Base-by-base conservation (phyloP, 2,888 invertebrate species). In the Conchocele bisecta region DNA sequence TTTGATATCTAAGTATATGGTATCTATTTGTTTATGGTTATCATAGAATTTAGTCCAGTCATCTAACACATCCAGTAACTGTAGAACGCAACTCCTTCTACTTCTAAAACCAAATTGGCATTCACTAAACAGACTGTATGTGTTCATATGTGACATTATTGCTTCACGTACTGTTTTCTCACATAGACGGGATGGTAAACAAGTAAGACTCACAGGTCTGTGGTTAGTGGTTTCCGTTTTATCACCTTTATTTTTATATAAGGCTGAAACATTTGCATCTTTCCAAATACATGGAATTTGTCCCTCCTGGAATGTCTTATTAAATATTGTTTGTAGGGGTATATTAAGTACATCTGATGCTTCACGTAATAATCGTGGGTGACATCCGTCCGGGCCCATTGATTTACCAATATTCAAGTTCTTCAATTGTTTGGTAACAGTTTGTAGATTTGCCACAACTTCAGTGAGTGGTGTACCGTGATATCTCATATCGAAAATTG, bases 41-140 rank as follows among this genome's bases (percentile, higher is more conserved):
- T 42, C 57, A 29, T 42, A 57, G 31, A 13, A 24, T 7, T 26
- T 42, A n/a, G 3, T 41, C 57, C 41, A 42, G 15, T 53, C 53
- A 20, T 53, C 53, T 33, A 53, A 53, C 13, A 53, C 35, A 9
- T 53, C 53, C 31, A 53, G 20, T 17, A 57, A 20, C 29, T 57
- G 57, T 7, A 42, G 28, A 41, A 57, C 17, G 15, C 57, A 57
- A 20, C 44, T 42, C 22, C 29, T 28, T 44, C 22, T 57, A 26
- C 44, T 26, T 57, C 57, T 13, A 42, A 57, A 57, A 4, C 57
- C 57, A 57, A 20, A 57, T 24, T 42, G 57, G 22, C 57, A 57
- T 28, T 57, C 42, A 29, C 28, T 44, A 57, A 57, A 57, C 13
- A 44, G 22, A 29, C 44, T 57, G 5, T 57, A 44, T 5, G n/a